Evolutionary conservation across 2,797 vertebrate species (phyloP).

Genomic region (Schizopygopsis pylzovi): DNA sequence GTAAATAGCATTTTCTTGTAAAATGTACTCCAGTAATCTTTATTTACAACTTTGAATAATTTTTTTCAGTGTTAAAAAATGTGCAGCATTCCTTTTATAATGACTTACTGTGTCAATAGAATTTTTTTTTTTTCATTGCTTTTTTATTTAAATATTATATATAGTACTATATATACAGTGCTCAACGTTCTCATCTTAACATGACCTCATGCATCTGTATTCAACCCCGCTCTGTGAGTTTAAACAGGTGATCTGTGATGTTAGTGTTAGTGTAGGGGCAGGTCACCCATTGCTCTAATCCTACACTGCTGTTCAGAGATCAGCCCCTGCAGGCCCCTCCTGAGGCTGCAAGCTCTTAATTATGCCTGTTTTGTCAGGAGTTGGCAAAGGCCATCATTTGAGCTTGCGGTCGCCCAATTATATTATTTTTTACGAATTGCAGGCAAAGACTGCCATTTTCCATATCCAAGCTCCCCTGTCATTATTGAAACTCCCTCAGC

Average conservation of each 20-base stretch:
- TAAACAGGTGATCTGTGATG: constrained; percentile 43
- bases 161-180: constrained; percentile 1
- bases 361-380: constrained; percentile 67
- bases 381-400: constrained; percentile 67
- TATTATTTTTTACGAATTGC: constrained; percentile 70
- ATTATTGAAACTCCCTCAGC: constrained; percentile 57
- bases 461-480: constrained; percentile 55
- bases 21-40: not conserved
- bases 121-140: not conserved
- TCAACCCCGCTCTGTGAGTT: not conserved
- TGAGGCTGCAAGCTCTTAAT: constrained; percentile 64
- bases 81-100: not conserved
- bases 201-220: constrained; percentile 30
- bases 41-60: not conserved
- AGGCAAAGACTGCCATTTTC: constrained; percentile 66
- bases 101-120: not conserved
- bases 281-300: constrained; percentile 51
- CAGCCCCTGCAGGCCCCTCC: constrained; percentile 64
- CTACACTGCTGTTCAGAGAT: constrained; percentile 60
- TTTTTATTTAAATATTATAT: not conserved
- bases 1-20: not conserved
- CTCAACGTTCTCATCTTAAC: not conserved
- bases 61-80: not conserved
- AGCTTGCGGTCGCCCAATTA: constrained; percentile 66
- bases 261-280: constrained; percentile 35